Evolutionary conservation across 2,113 vertebrate genomes (phyloP).

Genomic region (Phycodurus eques): DNA sequence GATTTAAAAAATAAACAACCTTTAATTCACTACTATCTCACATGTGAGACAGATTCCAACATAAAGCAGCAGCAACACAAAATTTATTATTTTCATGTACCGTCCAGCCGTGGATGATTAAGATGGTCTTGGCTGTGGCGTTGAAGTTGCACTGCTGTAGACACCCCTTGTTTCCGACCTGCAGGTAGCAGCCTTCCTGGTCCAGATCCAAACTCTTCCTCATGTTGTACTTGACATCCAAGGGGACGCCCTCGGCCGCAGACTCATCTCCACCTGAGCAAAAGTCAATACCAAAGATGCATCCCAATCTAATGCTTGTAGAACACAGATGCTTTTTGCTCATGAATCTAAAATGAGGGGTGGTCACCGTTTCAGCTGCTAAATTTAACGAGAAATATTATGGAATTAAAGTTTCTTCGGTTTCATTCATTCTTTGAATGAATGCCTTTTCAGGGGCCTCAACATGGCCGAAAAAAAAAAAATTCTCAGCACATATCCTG

Average conservation of each 20-base stretch:
- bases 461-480: too few relatives aligned
- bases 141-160: slow-evolving; percentile 86
- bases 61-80: neutral
- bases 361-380: too few relatives aligned
- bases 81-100: slow-evolving; percentile 51
- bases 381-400: too few relatives aligned
- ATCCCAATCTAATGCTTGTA: neutral
- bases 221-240: slow-evolving; percentile 77
- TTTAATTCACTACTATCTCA: neutral
- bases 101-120: slow-evolving; percentile 95
- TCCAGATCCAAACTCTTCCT: slow-evolving; percentile 70
- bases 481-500: too few relatives aligned
- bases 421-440: too few relatives aligned
- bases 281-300: neutral
- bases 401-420: too few relatives aligned
- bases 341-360: too few relatives aligned
- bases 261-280: slow-evolving; percentile 31
- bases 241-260: neutral
- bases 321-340: neutral
- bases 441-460: too few relatives aligned
- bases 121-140: slow-evolving; percentile 82
- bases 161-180: slow-evolving; percentile 49
- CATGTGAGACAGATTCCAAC: slow-evolving; percentile 22
- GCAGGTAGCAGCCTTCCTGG: slow-evolving; percentile 79
- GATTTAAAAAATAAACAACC: neutral